Percentiles rank a stretch among this genome's conserved stretches.
Evolutionary conservation across 2,888 invertebrate species (phyloP).

Genomic region (Pollenia angustigena): DNA sequence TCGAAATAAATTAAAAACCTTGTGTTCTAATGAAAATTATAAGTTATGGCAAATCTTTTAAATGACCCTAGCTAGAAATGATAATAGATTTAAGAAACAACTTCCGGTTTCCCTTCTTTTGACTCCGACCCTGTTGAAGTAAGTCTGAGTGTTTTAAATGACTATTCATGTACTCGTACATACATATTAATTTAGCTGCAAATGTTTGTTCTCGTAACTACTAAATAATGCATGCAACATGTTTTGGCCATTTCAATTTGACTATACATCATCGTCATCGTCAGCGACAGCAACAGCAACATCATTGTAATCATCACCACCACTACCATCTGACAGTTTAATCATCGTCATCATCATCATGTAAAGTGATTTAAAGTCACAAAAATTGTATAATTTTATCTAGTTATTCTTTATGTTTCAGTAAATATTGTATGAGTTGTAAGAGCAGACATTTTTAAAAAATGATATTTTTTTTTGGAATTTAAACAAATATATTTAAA

Average conservation of each 20-base stretch:
- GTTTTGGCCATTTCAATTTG: conserved; percentile 22
- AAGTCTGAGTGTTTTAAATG: too few species aligned
- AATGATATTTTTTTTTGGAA: too few species aligned
- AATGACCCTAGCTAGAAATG: too few species aligned
- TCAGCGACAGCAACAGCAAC: not conserved
- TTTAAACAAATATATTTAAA: too few species aligned
- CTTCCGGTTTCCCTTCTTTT: too few species aligned
- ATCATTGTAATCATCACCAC: not conserved
- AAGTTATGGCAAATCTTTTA: too few species aligned
- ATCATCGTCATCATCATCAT: not conserved
- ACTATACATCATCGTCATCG: conserved; percentile 27
- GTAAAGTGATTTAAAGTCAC: not conserved
- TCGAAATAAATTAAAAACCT: too few species aligned
- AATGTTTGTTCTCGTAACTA: not conserved
- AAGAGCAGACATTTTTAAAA: not conserved
- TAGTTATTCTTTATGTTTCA: not conserved
- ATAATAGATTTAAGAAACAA: too few species aligned
- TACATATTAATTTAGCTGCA: not conserved
- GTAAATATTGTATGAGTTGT: not conserved
- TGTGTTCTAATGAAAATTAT: too few species aligned
- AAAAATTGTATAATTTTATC: not conserved
- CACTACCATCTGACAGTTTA: too few species aligned
- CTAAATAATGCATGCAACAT: conserved; percentile 9
- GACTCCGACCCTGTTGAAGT: too few species aligned
- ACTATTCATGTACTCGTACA: too few species aligned